Percentiles rank a stretch among this genome's conserved stretches.
phyloP scores from a whole-genome alignment of 2,113 vertebrate species.

The Cebidichthys violaceus region DNA sequence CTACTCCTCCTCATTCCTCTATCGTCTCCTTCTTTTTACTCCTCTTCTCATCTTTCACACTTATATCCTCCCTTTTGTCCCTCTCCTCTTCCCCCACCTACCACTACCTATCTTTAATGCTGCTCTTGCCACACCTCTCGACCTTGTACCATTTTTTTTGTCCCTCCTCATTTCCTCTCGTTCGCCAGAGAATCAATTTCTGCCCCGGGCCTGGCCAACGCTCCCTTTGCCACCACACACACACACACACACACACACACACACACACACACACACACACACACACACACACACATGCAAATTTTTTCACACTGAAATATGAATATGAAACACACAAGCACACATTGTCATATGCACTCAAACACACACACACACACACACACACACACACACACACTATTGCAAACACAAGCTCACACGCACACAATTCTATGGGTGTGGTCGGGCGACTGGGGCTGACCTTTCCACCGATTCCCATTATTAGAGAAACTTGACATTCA shows the following conservation, averaged over 20 bases:
- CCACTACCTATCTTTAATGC: constrained; percentile 29
- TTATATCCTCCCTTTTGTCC: background rate
- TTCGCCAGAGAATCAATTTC: constrained; percentile 82
- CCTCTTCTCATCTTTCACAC: background rate
- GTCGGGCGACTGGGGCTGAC: constrained; percentile 82
- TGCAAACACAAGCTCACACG: constrained; percentile 37
- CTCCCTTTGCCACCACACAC: constrained; percentile 35
- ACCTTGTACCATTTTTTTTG: constrained; percentile 75
- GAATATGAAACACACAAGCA: constrained; percentile 53
- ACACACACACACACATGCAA: constrained; percentile 36
- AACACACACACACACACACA: constrained; percentile 31
- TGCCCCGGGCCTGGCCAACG: constrained; percentile 70
- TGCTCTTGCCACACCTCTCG: constrained; percentile 40
- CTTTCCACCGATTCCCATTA: constrained; percentile 85
- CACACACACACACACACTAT: constrained; percentile 18
- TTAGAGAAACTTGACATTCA: constrained; percentile 88
- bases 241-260: constrained; percentile 13
- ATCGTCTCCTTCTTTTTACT: background rate
- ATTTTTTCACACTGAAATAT: constrained; percentile 53
- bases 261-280: constrained; percentile 16
- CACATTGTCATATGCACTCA: constrained; percentile 28
- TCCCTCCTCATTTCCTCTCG: constrained; percentile 81
- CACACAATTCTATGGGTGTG: constrained; percentile 56
- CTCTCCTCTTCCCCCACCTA: background rate
- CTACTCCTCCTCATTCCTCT: background rate